Evolutionary conservation across 2,888 invertebrate species (phyloP), one percentile per base, ranked within the genome.

Genomic region (Polia nebulosa): DNA sequence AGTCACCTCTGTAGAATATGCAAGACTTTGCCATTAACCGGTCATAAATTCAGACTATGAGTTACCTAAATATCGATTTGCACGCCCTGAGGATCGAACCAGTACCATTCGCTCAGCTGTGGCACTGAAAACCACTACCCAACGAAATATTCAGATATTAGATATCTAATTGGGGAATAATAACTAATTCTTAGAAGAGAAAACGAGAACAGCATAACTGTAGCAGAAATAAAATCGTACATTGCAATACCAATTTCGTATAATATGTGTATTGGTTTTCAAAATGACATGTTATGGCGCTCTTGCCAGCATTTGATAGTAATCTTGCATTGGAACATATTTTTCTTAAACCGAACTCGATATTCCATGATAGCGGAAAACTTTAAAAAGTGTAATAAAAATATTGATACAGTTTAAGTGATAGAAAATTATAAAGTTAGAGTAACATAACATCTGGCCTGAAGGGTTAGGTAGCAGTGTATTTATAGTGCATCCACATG

Each of bases 271-370:
- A 76, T 80, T 57, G 56, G 80, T 57, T 69, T 70, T 52, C 15
- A 52, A 69, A 63, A 76, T 60, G 47, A 44, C 36, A 76, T 56
- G 7, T 80, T 53, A 70, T 60, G 22, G 36, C 44, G 29, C 15
- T 53, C 44, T 76, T 76, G 77, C 80, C 80, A 76, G 77, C 32
- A 52, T 41, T 59, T 57, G 80, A 80, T 80, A 69, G 56, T 47
- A 57, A 76, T 76, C 63, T 76, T 80, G 41, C 69, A 68, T 63
- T 69, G 70, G 59, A 63, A 57, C 51, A 76, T 56, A 62, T 75
- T 67, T 72, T 74, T 67, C 73, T 58, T 41, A 53, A 61, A 56
- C 56, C 44, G 39, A 76, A 66, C 32, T 22, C 45, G 49, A 62
- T 47, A 56, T 79, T 62, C 51, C 17, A n/a, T 22, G 39, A 22